Evolutionary conservation across 2,797 vertebrate species (phyloP), one percentile per base, ranked within the genome.

Genomic region (Poeciliopsis turneri): DNA sequence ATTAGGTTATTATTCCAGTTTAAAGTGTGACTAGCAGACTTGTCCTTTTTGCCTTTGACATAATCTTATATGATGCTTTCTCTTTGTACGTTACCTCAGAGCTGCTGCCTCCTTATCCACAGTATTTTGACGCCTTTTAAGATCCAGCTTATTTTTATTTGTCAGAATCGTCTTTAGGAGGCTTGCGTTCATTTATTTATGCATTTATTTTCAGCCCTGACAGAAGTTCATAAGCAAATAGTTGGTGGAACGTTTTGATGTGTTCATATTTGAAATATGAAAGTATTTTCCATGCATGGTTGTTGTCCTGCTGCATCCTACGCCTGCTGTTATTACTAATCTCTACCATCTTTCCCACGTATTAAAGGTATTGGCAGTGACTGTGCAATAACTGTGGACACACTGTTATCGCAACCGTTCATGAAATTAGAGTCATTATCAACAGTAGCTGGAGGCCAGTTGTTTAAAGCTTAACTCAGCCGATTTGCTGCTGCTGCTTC

Each of bases 381-480:
- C 68, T 45, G 41, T n/a, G 68, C 43, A 7, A 16, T 36, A 16
- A 45, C 13, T 70, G 20, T 45, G 41, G 39, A 2, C 68, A 7
- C 12, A 5, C 25, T n/a, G 39, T 39, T 25, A 23, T 68, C 7
- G 5, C 25, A 16, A 45, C 25, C 1, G 25, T 16, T 45, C 49
- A n/a, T 53, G 0, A 18, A 73, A 72, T 81, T 45, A 41, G 1
- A 16, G 9, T 43, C 76, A 5, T 45, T 0, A 43, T 64, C 33
- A 13, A 16, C 23, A 12, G 33, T 11, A 51, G 59, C 15, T 80
- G 2, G 57, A 59, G 78, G 64, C 36, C 36, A 25, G 36, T 69
- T 46, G 28, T 74, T 61, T 75, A 30, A 76, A 39, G 72, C 15
- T 45, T 77, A 30, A 43, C 72, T 72, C 46, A 82, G n/a, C 72